Evolutionary conservation across 2,797 vertebrate genomes (phyloP).

Genomic region (Syncerus caffer): DNA sequence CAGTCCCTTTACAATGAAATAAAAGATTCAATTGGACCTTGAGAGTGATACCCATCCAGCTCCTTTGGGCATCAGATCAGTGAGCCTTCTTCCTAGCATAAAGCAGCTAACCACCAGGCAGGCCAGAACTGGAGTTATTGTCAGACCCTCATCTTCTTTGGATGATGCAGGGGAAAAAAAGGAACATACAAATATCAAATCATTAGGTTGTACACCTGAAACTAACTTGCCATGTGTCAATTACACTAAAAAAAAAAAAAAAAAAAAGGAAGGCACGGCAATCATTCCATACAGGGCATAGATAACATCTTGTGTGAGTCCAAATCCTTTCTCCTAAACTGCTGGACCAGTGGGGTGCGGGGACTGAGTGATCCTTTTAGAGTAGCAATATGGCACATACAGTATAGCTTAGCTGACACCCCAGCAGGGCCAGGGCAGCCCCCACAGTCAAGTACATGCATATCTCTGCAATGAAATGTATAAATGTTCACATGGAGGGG

Average conservation of each 20-base stretch:
- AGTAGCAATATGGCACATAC: rapidly evolving
- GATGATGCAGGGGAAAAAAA: not conserved
- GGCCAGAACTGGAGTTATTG: not conserved
- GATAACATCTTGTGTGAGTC: not conserved
- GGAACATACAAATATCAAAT: not conserved
- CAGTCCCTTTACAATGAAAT: not conserved
- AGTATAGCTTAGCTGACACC: not conserved
- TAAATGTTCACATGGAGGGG: not conserved
- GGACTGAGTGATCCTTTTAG: not conserved
- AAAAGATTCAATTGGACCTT: not conserved
- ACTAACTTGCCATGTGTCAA: not conserved
- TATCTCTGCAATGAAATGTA: not conserved
- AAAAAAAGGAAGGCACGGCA: rapidly evolving
- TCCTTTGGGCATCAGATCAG: not conserved
- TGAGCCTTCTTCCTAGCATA: not conserved
- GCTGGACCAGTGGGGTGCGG: rapidly evolving
- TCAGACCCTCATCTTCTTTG: not conserved
- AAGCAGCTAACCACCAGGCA: not conserved
- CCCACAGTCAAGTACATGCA: not conserved
- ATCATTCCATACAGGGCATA: rapidly evolving
- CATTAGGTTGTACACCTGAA: not conserved
- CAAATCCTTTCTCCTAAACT: not conserved
- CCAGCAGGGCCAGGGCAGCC: not conserved
- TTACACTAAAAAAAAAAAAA: not conserved
- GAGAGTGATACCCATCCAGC: not conserved